phyloP scores from a whole-genome alignment of 2,797 vertebrate genomes.

The Crocodylus rhombifer region DNA sequence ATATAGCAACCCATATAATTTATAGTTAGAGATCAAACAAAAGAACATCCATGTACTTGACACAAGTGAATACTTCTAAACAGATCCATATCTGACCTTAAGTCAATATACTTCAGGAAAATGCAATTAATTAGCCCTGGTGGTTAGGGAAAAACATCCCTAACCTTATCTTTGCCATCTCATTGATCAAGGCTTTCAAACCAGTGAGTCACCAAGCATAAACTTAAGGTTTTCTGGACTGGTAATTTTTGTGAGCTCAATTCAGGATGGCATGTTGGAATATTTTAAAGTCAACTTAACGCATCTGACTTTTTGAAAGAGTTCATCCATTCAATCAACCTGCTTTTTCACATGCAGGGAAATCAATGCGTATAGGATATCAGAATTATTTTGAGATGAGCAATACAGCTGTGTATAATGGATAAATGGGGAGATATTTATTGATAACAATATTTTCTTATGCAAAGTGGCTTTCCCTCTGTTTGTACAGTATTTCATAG shows the following conservation, averaged over 20 bases:
- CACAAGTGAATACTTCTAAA: conserved; percentile 5
- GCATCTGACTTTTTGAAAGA: background rate
- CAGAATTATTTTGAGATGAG: background rate
- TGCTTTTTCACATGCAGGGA: background rate
- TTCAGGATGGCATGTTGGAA: background rate
- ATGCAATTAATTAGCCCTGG: background rate
- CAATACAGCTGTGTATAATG: background rate
- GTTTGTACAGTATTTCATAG: background rate
- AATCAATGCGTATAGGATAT: background rate
- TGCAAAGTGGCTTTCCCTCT: background rate
- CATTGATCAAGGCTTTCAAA: conserved; percentile 13
- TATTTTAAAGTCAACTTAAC: conserved; percentile 6
- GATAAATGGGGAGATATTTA: background rate
- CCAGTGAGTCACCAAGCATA: background rate
- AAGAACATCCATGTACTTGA: background rate
- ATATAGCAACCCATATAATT: background rate
- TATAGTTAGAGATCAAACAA: background rate
- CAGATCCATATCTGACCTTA: conserved; percentile 25
- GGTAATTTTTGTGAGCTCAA: background rate
- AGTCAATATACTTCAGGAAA: conserved; percentile 10
- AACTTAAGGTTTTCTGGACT: conserved; percentile 12
- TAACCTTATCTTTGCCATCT: background rate
- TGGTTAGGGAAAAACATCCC: conserved; percentile 1
- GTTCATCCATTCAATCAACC: background rate
- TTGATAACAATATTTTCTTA: background rate